Evolutionary conservation across 2,888 invertebrate genomes (phyloP).

Genomic region (Mesoligia furuncula): DNA sequence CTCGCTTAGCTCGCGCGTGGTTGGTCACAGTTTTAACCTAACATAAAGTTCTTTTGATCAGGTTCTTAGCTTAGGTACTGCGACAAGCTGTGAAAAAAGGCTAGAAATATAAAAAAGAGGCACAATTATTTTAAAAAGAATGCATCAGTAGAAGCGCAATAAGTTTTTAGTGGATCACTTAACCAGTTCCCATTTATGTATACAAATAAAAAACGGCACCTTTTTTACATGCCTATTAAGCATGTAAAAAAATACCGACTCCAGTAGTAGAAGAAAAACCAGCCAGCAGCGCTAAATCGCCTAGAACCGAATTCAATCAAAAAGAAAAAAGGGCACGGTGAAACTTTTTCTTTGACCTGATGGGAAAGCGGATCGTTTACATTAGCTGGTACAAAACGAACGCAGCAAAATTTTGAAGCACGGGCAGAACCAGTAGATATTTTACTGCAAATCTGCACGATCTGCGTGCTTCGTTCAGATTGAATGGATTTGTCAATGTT

Average conservation of each 20-base stretch:
- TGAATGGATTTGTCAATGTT: not conserved
- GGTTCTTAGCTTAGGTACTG: too few species aligned
- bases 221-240: too few species aligned
- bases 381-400: conserved; percentile 5
- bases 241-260: not conserved
- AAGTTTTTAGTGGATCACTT: not conserved
- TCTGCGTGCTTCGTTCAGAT: not conserved
- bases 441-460: not conserved
- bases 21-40: too few species aligned
- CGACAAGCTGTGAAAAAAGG: too few species aligned
- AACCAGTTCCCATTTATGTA: not conserved
- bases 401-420: not conserved
- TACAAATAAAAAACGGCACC: not conserved
- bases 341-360: conserved; percentile 16
- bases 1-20: too few species aligned
- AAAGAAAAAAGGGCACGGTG: not conserved
- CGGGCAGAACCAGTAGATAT: not conserved
- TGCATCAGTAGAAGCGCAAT: too few species aligned
- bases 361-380: not conserved
- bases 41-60: too few species aligned
- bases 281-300: not conserved
- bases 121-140: too few species aligned
- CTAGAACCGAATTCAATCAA: conserved; percentile 9
- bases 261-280: not conserved
- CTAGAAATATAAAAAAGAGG: too few species aligned